phyloP scores from a whole-genome alignment of 1,140 invertebrate species.

The Cecropterus lyciades region DNA sequence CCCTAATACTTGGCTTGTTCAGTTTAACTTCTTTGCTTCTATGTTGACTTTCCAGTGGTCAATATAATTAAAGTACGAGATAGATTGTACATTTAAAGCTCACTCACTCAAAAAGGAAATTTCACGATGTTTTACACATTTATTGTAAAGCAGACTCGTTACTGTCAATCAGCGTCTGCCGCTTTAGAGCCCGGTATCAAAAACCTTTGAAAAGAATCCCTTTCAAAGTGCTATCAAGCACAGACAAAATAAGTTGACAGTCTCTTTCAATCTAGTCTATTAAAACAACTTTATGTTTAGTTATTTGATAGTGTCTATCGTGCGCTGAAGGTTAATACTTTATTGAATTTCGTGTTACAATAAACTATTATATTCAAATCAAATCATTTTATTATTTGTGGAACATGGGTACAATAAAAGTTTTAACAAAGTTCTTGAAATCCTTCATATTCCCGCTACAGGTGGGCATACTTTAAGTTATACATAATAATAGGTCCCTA shows the following conservation, averaged over 20 bases:
- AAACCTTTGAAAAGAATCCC: constrained; percentile 13
- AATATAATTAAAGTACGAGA: constrained; percentile 9
- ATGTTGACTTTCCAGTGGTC: constrained; percentile 32
- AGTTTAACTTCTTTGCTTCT: constrained; percentile 57
- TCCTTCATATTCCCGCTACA: too few relatives aligned
- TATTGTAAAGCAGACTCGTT: neutral
- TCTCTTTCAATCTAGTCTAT: constrained; percentile 16
- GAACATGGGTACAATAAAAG: too few relatives aligned
- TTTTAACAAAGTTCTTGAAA: too few relatives aligned
- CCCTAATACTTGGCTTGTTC: constrained; percentile 44
- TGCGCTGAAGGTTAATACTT: constrained; percentile 7
- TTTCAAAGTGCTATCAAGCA: constrained; percentile 13
- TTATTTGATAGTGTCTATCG: constrained; percentile 16
- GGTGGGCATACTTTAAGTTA: too few relatives aligned
- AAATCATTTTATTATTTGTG: too few relatives aligned
- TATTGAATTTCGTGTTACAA: neutral
- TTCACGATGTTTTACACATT: neutral
- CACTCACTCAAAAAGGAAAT: neutral
- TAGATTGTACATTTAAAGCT: too few relatives aligned
- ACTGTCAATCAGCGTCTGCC: constrained; percentile 7
- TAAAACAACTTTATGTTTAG: constrained; percentile 12
- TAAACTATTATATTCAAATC: too few relatives aligned
- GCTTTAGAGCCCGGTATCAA: constrained; percentile 5
- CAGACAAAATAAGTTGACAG: constrained; percentile 17
- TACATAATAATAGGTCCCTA: too few relatives aligned